These are phyloP conservation scores for Brachynemurus nebulosus DNA, from an alignment of 2,888 invertebrate species.

Conservation along the genomic window DNA sequence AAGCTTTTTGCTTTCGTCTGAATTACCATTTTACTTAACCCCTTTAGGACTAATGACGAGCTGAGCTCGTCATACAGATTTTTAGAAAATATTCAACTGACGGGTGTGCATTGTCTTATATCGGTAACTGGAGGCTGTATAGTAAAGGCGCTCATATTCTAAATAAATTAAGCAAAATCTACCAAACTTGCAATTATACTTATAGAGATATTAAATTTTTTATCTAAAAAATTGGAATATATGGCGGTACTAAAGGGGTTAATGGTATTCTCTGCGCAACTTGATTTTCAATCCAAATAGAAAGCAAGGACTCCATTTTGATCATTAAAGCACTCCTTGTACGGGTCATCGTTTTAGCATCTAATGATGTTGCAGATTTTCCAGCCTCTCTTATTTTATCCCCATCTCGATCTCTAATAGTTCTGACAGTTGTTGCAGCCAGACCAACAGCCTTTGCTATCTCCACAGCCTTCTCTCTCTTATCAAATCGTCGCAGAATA, in stretches of 20 bases:
- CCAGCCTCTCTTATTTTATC: conserved; percentile 17
- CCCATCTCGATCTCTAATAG: conserved; percentile 18
- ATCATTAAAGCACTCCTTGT: conserved; percentile 16
- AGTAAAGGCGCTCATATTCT: too few species aligned
- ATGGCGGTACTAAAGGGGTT: too few species aligned
- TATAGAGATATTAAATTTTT: too few species aligned
- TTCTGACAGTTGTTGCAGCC: conserved; percentile 11
- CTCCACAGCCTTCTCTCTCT: conserved; percentile 17
- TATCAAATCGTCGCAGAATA: conserved; percentile 15
- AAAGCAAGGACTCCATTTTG: conserved; percentile 13
- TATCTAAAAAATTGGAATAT: too few species aligned
- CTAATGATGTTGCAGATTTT: conserved; percentile 16
- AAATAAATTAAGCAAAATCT: too few species aligned
- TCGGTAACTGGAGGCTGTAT: too few species aligned
- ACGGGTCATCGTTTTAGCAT: conserved; percentile 16
- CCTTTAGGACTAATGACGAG: too few species aligned
- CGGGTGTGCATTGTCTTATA: too few species aligned
- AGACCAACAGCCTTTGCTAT: conserved; percentile 13
- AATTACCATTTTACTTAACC: conserved; percentile 19
- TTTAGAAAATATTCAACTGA: too few species aligned
- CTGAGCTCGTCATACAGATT: too few species aligned
- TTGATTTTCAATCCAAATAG: conserved; percentile 17
- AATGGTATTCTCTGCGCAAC: conserved; percentile 17
- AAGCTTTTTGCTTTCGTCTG: conserved; percentile 18
- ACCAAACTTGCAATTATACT: too few species aligned